These are phyloP conservation scores for Siderastrea siderea DNA, from an alignment of 92 coral and sea anemone genomes.

Conservation along the genomic window DNA sequence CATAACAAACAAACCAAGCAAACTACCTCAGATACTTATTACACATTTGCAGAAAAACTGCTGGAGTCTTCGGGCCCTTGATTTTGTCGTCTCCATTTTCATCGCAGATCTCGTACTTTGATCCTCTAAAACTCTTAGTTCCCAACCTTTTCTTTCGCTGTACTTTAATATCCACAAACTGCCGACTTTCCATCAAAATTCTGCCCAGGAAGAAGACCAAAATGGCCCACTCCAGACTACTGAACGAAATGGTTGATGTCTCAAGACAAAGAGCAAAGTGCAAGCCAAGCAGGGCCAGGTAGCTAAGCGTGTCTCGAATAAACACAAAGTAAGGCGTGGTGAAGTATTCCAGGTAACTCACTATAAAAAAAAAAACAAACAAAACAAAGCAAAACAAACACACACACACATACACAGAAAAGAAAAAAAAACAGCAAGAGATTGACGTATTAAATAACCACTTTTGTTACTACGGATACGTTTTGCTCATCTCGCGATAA, in stretches of 20 bases:
- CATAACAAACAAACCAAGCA: too few species aligned
- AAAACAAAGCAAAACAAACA: too few species aligned
- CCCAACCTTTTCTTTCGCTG: not conserved
- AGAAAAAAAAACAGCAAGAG: not conserved
- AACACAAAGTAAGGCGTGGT: constrained; percentile 18
- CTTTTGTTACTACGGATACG: too few species aligned
- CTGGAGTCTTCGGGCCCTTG: not conserved
- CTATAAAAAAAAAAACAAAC: not conserved
- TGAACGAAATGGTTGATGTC: not conserved
- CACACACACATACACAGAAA: too few species aligned
- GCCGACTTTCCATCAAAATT: not conserved
- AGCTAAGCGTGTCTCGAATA: too few species aligned
- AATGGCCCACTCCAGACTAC: constrained; percentile 20
- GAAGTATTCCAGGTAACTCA: constrained; percentile 2
- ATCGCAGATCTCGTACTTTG: not conserved
- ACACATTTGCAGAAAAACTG: not conserved
- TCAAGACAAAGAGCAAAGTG: constrained; percentile 6
- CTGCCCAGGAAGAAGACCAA: not conserved
- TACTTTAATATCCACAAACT: not conserved
- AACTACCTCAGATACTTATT: not conserved
- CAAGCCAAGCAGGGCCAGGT: not conserved
- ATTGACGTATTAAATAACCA: not conserved
- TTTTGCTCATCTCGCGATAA: too few species aligned
- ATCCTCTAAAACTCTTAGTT: not conserved
- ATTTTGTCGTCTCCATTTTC: not conserved